Percentiles rank a stretch among this genome's conserved stretches.
phyloP scores from a whole-genome alignment of 2,888 invertebrate genomes.

The Parnassius apollo region DNA sequence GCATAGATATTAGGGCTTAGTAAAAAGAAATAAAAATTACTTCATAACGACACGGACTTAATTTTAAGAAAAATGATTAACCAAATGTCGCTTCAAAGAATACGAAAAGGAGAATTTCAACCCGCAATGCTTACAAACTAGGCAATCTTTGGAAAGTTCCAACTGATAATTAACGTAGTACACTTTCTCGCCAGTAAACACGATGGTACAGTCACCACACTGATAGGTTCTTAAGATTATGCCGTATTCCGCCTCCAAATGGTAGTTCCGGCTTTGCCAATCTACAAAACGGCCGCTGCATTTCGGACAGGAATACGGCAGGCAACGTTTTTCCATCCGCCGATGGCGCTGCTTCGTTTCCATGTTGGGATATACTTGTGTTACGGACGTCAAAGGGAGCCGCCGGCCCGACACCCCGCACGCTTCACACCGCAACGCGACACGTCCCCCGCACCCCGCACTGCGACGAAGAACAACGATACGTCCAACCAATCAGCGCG shows the following conservation, averaged over 20 bases:
- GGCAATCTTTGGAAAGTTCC: conserved; percentile 64
- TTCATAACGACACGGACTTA: no score
- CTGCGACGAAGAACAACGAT: no score
- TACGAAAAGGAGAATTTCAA: conserved; percentile 63
- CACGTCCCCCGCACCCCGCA: no score
- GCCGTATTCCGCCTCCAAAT: conserved; percentile 64
- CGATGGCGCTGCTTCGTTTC: conserved; percentile 67
- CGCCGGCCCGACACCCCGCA: no score
- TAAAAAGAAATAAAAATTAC: no score
- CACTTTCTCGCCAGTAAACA: conserved; percentile 53
- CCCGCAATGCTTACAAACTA: conserved; percentile 65
- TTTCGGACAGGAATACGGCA: conserved; percentile 66
- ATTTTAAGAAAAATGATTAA: conserved; percentile 43
- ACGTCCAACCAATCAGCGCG: no score
- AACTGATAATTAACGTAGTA: conserved; percentile 67
- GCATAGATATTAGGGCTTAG: no score
- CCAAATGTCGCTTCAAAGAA: conserved; percentile 60
- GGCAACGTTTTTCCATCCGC: conserved; percentile 61
- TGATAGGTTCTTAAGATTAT: conserved; percentile 50
- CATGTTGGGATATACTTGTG: conserved; percentile 62
- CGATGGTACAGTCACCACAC: conserved; percentile 61
- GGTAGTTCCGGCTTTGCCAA: conserved; percentile 57
- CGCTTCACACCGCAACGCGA: no score
- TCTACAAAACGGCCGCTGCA: conserved; percentile 64
- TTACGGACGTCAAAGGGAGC: no score